Percentiles rank a stretch among this genome's conserved stretches.
phyloP scores from a whole-genome alignment of 2,113 vertebrate species.

The Motacilla alba region DNA sequence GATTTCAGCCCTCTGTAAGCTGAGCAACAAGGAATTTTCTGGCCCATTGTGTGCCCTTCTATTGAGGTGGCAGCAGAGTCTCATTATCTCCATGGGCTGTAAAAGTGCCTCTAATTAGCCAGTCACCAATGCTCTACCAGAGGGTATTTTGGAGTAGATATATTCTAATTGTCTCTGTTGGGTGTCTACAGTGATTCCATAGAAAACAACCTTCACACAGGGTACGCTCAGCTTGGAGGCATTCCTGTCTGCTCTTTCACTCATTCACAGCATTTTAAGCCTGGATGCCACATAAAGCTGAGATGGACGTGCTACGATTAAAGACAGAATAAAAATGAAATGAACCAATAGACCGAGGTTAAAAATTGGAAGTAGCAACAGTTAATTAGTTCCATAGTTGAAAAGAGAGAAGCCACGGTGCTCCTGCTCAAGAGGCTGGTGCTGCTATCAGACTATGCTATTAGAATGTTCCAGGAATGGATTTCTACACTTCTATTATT shows the following conservation, averaged over 20 bases:
- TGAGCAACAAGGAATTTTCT: constrained; percentile 48
- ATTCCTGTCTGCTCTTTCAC: constrained; percentile 46
- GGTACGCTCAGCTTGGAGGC: constrained; percentile 52
- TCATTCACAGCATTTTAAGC: constrained; percentile 51
- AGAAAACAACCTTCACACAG: constrained; percentile 62
- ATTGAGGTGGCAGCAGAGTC: constrained; percentile 45
- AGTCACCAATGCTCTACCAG: constrained; percentile 59
- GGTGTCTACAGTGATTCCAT: constrained; percentile 55
- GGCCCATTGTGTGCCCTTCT: constrained; percentile 53
- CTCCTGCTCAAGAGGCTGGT: constrained; percentile 5
- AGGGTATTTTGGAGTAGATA: constrained; percentile 66
- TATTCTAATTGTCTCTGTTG: constrained; percentile 72
- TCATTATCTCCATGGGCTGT: constrained; percentile 57
- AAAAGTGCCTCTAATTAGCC: constrained; percentile 68
- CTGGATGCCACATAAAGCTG: constrained; percentile 39
- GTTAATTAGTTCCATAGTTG: constrained; percentile 38
- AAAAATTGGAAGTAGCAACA: constrained; percentile 60
- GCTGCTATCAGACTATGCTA: not conserved
- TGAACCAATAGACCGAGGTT: constrained; percentile 46
- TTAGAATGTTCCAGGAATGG: not conserved
- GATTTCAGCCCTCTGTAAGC: constrained; percentile 12
- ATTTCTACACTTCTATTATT: not conserved
- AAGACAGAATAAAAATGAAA: constrained; percentile 66
- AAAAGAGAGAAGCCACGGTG: constrained; percentile 29
- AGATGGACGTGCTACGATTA: constrained; percentile 49